phyloP scores from a whole-genome alignment of 2,888 invertebrate species.

The Labia minor region DNA sequence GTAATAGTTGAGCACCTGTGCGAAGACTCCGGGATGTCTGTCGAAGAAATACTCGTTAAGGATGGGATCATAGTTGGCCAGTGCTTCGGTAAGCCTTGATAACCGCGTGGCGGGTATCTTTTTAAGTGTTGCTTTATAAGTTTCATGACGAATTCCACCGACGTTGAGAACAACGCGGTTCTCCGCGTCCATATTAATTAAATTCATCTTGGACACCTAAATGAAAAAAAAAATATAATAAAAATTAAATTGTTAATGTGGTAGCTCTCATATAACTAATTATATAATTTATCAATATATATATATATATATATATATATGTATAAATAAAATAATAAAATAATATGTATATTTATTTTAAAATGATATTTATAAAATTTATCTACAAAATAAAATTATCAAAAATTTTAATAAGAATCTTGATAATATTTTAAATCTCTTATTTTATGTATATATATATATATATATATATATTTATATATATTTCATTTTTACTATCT shows the following conservation, averaged over 20 bases:
- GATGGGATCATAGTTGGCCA: conserved; percentile 98
- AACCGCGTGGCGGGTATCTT: conserved; percentile 94
- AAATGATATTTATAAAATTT: no score
- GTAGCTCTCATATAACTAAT: no score
- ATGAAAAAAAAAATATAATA: background rate
- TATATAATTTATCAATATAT: no score
- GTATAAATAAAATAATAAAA: no score
- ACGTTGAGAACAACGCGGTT: conserved; percentile 98
- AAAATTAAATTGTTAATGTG: background rate
- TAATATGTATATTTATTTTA: no score
- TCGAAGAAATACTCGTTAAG: conserved; percentile 99
- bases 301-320: no score
- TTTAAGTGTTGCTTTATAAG: conserved; percentile 89
- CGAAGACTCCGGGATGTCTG: conserved; percentile 92
- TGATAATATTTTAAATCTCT: no score
- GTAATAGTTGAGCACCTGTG: conserved; percentile 95
- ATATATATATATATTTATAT: no score
- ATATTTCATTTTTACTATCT: no score
- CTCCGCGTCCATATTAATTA: conserved; percentile 91
- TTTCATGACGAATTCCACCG: conserved; percentile 95
- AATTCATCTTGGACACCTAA: conserved; percentile 54
- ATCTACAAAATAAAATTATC: no score
- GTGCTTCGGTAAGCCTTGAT: conserved; percentile 87
- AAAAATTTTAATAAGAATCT: no score
- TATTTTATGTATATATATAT: no score